These are phyloP conservation scores for Lissonota sp. DNA, from an alignment of 2,888 invertebrate species.

Conservation along the genomic window DNA sequence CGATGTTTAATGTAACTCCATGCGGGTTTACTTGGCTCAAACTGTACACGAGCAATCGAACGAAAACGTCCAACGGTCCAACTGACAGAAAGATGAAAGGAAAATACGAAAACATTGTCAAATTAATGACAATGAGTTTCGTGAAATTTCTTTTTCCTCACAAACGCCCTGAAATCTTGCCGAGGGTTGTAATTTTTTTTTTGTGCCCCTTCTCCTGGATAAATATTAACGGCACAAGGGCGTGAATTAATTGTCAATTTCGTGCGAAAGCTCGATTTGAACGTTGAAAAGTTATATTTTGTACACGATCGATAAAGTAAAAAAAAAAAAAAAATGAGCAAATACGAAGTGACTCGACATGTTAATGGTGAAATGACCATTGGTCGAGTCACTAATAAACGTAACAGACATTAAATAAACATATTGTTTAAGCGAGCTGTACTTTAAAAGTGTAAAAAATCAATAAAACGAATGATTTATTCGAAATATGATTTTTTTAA, in stretches of 20 bases:
- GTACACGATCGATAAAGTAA: constrained; percentile 48
- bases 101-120: no score
- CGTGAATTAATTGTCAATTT: constrained; percentile 24
- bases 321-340: neutral
- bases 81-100: no score
- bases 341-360: no score
- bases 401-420: constrained; percentile 35
- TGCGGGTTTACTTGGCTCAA: no score
- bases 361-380: constrained; percentile 57
- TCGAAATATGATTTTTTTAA: constrained; percentile 11
- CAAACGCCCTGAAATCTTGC: neutral
- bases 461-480: constrained; percentile 51
- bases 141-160: neutral
- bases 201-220: constrained; percentile 9
- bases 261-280: constrained; percentile 31
- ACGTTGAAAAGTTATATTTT: constrained; percentile 56
- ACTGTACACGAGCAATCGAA: no score
- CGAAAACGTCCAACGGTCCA: no score
- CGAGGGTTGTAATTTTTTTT: constrained; percentile 12
- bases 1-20: no score
- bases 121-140: neutral
- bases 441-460: constrained; percentile 51
- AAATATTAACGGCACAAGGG: constrained; percentile 4
- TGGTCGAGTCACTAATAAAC: constrained; percentile 20
- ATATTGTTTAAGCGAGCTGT: constrained; percentile 55